Evolutionary conservation across 2,888 invertebrate species (phyloP), one percentile per base, ranked within the genome.

Genomic region (Apomyelois bistriatella): DNA sequence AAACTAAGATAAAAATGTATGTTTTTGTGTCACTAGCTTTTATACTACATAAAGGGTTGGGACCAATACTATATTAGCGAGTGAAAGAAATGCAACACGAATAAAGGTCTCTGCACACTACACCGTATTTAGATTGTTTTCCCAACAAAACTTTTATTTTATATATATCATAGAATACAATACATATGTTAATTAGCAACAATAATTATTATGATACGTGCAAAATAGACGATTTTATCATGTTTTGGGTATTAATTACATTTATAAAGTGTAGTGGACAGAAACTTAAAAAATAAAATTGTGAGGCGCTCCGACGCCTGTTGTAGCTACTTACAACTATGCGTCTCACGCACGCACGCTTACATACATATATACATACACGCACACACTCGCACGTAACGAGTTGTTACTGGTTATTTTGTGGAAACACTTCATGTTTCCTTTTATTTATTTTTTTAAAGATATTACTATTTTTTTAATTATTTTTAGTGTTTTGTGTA

Each of bases 291-390:
- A 40, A 46, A 46, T 15, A 56, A 64, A 69, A 68, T 66, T 62
- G 55, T 65, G 74, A 81, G 82, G 83, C 82, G 75, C 82, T 81
- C 75, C 74, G 78, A 76, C 82, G 81, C 82, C 79, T 64, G 77
- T 53, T 79, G 76, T 78, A 79, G 73, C 77, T 70, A 67, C 74
- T 69, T 71, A 72, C 47, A 58, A 70, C 75, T 72, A 74, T 70
- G 74, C 77, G 76, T 69, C 75, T 72, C 70, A 74, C 77, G 75
- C 78, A 72, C 70, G 62, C 74, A 59, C 65, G 64, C 70, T 60
- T 60, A 74, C 62, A 71, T 66, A 74, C 64, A 74, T 64, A 67
- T 64, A 61, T 70, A 67, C 65, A 42, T 61, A 57, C 69, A 59
- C 64, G 22, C 22, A 46, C 65, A 42, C 64, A 50, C 55, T 43